Conservation (phyloP, 2,797 vertebrate species). For the Sylvia borin region DNA sequence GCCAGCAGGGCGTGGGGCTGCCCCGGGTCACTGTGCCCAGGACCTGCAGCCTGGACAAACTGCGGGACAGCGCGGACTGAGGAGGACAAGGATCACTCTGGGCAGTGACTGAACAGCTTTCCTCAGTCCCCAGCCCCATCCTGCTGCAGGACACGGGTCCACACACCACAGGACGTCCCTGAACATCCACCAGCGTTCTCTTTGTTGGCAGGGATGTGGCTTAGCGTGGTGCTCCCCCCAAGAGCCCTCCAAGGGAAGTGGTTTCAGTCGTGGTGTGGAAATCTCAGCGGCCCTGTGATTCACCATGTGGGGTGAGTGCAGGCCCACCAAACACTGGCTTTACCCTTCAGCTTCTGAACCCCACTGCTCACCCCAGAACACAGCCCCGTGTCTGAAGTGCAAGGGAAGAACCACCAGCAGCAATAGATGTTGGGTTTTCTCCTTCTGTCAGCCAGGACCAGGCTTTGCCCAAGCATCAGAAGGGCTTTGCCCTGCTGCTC, state of each 20-base stretch:
- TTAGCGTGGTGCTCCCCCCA: neutral
- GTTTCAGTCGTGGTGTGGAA: neutral
- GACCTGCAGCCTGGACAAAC: neutral
- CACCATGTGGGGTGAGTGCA: fast-evolving
- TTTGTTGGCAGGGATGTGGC: neutral
- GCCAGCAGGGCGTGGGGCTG: neutral
- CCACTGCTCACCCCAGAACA: neutral
- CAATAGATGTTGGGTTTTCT: neutral
- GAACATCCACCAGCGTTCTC: neutral
- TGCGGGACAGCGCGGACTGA: fast-evolving
- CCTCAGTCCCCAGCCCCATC: neutral
- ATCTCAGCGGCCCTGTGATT: neutral
- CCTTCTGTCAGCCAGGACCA: neutral
- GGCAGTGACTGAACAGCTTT: neutral
- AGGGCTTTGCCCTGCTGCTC: neutral
- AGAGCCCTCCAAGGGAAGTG: neutral
- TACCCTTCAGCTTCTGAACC: neutral
- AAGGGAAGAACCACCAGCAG: neutral
- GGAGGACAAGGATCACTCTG: neutral
- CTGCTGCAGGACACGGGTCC: neutral
- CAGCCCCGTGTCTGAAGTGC: neutral
- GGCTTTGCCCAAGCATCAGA: neutral
- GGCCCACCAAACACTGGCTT: neutral
- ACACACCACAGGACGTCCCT: fast-evolving
- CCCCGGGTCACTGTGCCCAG: neutral